These are phyloP conservation scores for Heteropelma amictum DNA, from an alignment of 2,888 invertebrate genomes.

Conservation along the genomic window DNA sequence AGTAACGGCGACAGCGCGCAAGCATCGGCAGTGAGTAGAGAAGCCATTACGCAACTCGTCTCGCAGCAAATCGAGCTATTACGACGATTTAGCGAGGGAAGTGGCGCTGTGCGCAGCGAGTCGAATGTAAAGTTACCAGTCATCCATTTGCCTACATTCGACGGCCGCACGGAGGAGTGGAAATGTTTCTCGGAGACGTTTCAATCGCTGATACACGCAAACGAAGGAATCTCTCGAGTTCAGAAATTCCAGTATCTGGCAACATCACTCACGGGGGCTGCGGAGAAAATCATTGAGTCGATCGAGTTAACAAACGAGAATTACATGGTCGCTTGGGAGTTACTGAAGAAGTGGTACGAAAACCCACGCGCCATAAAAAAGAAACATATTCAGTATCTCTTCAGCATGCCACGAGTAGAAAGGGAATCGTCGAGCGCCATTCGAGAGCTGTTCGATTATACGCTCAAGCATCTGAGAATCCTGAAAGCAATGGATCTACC, in stretches of 20 bases:
- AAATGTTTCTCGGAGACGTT: not conserved
- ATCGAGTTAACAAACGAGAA: slow-evolving; percentile 53
- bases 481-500: slow-evolving; percentile 41
- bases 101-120: not conserved
- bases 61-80: not conserved
- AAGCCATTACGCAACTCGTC: not conserved
- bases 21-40: not conserved
- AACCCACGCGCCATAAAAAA: slow-evolving; percentile 49
- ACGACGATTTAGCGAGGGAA: not conserved
- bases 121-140: not conserved
- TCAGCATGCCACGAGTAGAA: slow-evolving; percentile 37
- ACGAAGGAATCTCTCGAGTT: not conserved
- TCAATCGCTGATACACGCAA: not conserved
- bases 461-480: slow-evolving; percentile 50
- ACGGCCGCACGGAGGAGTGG: not conserved
- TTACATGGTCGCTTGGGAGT: slow-evolving; percentile 40
- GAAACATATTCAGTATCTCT: slow-evolving; percentile 51
- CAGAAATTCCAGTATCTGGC: slow-evolving; percentile 53
- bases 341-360: slow-evolving; percentile 52
- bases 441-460: slow-evolving; percentile 47
- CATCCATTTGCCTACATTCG: not conserved
- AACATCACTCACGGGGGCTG: slow-evolving; percentile 27
- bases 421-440: slow-evolving; percentile 50
- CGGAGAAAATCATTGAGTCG: slow-evolving; percentile 47
- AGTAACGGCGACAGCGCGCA: not conserved